Conservation (phyloP, 1,140 invertebrate species). For the Cotesia chilonis region DNA sequence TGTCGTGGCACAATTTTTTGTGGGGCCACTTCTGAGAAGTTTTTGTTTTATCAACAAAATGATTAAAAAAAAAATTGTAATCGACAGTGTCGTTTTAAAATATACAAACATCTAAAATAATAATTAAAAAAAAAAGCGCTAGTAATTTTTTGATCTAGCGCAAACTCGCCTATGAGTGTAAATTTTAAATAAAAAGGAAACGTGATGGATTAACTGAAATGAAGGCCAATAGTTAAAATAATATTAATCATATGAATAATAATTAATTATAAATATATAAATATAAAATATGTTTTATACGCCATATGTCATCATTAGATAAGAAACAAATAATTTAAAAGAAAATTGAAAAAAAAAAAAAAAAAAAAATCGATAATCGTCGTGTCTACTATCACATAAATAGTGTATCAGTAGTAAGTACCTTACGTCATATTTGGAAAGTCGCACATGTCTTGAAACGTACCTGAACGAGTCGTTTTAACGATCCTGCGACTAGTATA, state of each 20-base stretch:
- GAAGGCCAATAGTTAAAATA: constrained; percentile 38
- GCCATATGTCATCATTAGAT: constrained; percentile 62
- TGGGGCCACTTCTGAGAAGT: no score
- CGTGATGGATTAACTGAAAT: constrained; percentile 54
- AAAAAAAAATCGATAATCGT: constrained; percentile 43
- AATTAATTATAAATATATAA: constrained; percentile 48
- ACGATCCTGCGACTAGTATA: background rate
- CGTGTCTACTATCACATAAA: constrained; percentile 50
- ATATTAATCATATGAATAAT: constrained; percentile 28
- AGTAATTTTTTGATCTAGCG: constrained; percentile 7
- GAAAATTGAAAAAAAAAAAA: no score
- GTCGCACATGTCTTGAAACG: constrained; percentile 19
- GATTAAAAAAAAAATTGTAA: constrained; percentile 2
- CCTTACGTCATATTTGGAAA: constrained; percentile 11
- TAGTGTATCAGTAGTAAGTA: constrained; percentile 43
- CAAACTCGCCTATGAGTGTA: constrained; percentile 20
- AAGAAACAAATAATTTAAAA: constrained; percentile 45
- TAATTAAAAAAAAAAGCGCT: no score
- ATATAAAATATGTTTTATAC: constrained; percentile 66
- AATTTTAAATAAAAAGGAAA: constrained; percentile 53
- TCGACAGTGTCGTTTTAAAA: constrained; percentile 13
- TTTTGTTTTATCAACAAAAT: background rate
- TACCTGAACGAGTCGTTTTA: constrained; percentile 14
- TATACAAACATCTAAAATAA: background rate
- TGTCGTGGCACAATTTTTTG: no score